Evolutionary conservation across 2,113 vertebrate genomes (phyloP), one percentile per base, ranked within the genome.

Genomic region (Planiliza haematocheilus): DNA sequence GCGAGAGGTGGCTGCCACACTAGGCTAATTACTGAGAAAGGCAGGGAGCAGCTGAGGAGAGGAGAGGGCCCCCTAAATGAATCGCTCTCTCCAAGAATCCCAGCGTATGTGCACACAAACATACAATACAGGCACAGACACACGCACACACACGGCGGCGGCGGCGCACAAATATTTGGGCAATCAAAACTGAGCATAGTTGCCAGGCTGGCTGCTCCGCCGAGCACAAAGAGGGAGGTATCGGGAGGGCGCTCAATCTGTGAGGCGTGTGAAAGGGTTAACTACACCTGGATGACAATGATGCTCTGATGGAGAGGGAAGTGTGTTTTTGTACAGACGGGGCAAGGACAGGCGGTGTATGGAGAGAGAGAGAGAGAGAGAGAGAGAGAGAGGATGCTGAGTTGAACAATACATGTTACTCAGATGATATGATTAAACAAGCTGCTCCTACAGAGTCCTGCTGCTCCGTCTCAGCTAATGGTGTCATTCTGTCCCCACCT

Each of bases 1-100:
- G 95, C 93, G 90, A 95, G 95, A 96, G 96, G 96, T 96, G 92
- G 94, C 96, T 94, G 94, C 95, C 95, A 92, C 93, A 78, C 92
- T 93, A 89, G 94, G 94, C 96, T 98, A 98, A 99, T 99, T 98
- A 98, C 91, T 90, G 91, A 91, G 93, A 94, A 96, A 91, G 87
- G 85, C 90, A 92, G 91, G 89, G 91, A 95, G 94, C 96, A 97
- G 96, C 95, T 96, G 97, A 95, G 94, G 94, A 90, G 81, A 86
- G 74, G 79, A 95, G 94, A 88, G 80, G 91, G 84, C 62, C 84
- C 89, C 91, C 85, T 93, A 92, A 91, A 85, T 41, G 91, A 86
- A 88, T 79, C 80, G 80, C 86, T 88, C 88, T 85, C 77, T 91
- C 94, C 88, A 87, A 10, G 84, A 90, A 91, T 86, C 77, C 53